These are phyloP conservation scores for Amblyraja radiata DNA, from an alignment of 2,797 vertebrate genomes.

Conservation along the genomic window DNA sequence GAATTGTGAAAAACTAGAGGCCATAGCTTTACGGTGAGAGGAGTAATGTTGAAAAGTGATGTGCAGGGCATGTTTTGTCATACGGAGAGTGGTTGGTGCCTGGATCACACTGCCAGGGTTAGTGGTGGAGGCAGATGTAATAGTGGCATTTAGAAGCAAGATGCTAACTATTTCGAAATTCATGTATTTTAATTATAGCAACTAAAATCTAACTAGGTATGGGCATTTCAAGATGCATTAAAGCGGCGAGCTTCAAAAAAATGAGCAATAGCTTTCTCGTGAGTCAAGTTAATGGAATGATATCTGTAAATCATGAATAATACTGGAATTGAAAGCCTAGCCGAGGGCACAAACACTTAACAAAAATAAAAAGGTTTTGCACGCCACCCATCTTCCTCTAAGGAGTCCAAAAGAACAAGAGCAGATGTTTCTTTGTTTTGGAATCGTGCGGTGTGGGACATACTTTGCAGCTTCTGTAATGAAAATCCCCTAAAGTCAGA, in stretches of 20 bases:
- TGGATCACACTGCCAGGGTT: no score
- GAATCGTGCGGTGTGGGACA: not conserved
- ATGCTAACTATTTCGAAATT: not conserved
- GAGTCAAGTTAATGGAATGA: not conserved
- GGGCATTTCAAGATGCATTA: not conserved
- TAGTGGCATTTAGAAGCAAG: not conserved
- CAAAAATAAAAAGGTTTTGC: not conserved
- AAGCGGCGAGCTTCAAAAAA: not conserved
- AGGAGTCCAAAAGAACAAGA: not conserved
- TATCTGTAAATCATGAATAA: not conserved
- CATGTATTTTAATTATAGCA: not conserved
- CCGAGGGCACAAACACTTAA: not conserved
- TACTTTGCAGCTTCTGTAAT: not conserved
- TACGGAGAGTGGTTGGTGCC: no score
- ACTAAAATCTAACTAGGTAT: not conserved
- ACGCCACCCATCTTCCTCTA: no score
- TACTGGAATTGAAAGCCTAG: not conserved
- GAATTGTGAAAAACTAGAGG: no score
- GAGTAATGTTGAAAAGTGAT: no score
- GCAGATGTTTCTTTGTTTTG: not conserved
- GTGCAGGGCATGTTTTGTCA: no score
- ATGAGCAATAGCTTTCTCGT: not conserved
- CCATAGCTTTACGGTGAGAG: no score
- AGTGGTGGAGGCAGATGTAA: no score
- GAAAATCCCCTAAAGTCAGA: not conserved